Conservation (phyloP, 2,888 invertebrate genomes). For the Pachliopta kotzebuea region DNA sequence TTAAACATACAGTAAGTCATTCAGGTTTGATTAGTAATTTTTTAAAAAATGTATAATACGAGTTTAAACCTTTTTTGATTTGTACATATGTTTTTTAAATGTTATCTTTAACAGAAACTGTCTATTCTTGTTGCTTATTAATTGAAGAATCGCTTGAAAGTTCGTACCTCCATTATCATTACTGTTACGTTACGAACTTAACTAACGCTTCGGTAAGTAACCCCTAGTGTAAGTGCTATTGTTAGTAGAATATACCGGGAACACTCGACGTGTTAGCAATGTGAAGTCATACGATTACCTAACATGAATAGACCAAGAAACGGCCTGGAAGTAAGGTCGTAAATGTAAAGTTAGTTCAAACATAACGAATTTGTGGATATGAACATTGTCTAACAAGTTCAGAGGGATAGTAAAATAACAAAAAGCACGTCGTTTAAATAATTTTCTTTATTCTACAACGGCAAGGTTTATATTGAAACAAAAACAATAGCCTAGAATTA, state of each 20-base stretch:
- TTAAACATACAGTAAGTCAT: no score
- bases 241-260: neutral
- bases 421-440: no score
- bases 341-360: neutral
- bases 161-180: neutral
- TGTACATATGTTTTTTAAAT: no score
- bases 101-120: neutral
- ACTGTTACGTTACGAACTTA: neutral
- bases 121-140: neutral
- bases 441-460: no score
- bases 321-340: neutral
- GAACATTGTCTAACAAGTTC: no score
- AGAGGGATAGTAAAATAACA: no score
- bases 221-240: neutral
- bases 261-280: neutral
- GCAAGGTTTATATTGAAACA: no score
- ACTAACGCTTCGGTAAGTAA: neutral
- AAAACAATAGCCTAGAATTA: no score
- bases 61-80: no score
- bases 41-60: no score
- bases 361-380: neutral
- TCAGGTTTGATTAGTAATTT: no score
- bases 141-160: constrained; percentile 1
- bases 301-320: neutral
- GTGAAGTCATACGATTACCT: constrained; percentile 1